Evolutionary conservation across 2,888 invertebrate genomes (phyloP).

Genomic region (Homarus gammarus): DNA sequence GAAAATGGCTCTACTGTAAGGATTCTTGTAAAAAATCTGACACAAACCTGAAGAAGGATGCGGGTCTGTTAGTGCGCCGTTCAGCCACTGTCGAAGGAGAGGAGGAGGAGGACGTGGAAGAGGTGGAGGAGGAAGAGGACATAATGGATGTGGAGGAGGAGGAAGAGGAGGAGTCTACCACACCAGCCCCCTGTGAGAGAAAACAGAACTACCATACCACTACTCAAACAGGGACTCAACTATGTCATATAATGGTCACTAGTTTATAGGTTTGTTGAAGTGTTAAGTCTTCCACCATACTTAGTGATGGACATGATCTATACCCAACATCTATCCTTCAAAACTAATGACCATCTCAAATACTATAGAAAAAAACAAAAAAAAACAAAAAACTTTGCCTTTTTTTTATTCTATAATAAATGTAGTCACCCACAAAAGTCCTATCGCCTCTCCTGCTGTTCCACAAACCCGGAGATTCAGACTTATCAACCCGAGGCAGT

Average conservation of each 20-base stretch:
- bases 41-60: slow-evolving; percentile 63
- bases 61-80: slow-evolving; percentile 57
- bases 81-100: slow-evolving; percentile 56
- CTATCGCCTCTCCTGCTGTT: too few species aligned
- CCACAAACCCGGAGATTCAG: too few species aligned
- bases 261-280: background rate
- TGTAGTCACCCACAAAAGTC: too few species aligned
- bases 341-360: background rate
- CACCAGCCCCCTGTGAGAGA: slow-evolving; percentile 58
- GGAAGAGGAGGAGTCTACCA: slow-evolving; percentile 50
- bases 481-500: too few species aligned
- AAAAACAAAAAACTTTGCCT: too few species aligned
- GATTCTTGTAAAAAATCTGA: slow-evolving; percentile 1
- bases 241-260: background rate
- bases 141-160: slow-evolving; percentile 44
- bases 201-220: slow-evolving; percentile 40
- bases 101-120: slow-evolving; percentile 52
- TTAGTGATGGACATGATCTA: background rate
- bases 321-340: background rate
- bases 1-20: background rate
- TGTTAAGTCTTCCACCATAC: background rate
- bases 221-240: slow-evolving; percentile 19
- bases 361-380: too few species aligned
- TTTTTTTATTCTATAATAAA: too few species aligned
- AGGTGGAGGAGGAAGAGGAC: slow-evolving; percentile 39